Conservation (phyloP, 2,888 invertebrate genomes). For the Ormia ochracea region DNA sequence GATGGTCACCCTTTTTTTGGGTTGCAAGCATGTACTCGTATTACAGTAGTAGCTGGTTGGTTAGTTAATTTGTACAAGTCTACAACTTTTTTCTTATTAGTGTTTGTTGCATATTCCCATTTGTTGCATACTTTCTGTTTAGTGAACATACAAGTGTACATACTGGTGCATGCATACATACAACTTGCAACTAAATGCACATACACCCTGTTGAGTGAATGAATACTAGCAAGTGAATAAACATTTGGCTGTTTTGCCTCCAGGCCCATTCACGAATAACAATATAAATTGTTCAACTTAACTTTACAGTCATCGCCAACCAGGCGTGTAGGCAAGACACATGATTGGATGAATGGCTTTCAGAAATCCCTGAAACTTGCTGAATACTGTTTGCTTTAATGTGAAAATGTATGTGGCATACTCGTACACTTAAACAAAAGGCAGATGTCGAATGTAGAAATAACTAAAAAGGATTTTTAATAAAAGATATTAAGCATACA, state of each 20-base stretch:
- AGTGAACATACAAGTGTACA: neutral
- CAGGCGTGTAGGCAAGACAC: constrained; percentile 55
- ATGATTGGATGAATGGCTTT: constrained; percentile 44
- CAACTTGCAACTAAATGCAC: neutral
- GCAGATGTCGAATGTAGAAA: neutral
- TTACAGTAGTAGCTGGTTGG: constrained; percentile 61
- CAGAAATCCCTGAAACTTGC: constrained; percentile 15
- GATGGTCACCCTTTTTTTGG: constrained; percentile 38
- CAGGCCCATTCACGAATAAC: constrained; percentile 65
- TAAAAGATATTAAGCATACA: neutral
- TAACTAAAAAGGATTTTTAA: neutral
- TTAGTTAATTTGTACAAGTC: constrained; percentile 57
- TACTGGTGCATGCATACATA: too few relatives aligned
- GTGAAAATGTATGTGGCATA: neutral
- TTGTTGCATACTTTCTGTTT: constrained; percentile 22
- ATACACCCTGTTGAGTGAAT: constrained; percentile 46
- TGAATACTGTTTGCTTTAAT: constrained; percentile 18
- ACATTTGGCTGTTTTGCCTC: constrained; percentile 66
- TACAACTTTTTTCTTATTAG: neutral
- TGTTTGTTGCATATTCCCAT: neutral
- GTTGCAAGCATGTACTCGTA: constrained; percentile 33
- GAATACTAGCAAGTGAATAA: constrained; percentile 67
- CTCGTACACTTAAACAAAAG: constrained; percentile 24
- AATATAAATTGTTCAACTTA: constrained; percentile 62
- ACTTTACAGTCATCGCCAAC: constrained; percentile 54